Percentiles rank a stretch among this genome's conserved stretches.
Conservation (phyloP, 2,113 vertebrate genomes). For the Ibidorhyncha struthersii region DNA sequence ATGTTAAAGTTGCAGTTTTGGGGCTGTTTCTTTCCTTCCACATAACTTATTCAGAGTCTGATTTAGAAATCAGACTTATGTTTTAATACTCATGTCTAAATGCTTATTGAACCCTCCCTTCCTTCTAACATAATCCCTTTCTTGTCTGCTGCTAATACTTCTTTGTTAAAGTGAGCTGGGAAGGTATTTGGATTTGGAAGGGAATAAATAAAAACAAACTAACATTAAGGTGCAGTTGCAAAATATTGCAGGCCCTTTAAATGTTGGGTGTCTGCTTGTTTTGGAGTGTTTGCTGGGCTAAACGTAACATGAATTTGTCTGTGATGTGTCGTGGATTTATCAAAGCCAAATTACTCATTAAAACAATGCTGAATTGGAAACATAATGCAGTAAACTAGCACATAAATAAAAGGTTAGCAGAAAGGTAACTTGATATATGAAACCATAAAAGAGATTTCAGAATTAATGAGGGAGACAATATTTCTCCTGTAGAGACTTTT, state of each 20-base stretch:
- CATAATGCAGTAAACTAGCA: background rate
- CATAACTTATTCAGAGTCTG: background rate
- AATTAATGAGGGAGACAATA: slow-evolving; percentile 65
- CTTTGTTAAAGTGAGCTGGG: background rate
- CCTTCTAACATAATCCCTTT: slow-evolving; percentile 1
- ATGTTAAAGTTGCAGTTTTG: background rate
- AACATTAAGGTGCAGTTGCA: background rate
- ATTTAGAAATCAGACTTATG: background rate
- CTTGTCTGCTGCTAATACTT: slow-evolving; percentile 2
- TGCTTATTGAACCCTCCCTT: background rate
- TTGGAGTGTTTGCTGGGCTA: background rate
- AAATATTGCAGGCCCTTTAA: background rate
- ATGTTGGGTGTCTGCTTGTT: background rate
- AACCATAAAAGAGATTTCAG: slow-evolving; percentile 65
- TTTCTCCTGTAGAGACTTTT: slow-evolving; percentile 62
- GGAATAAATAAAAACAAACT: slow-evolving; percentile 38
- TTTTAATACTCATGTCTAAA: background rate
- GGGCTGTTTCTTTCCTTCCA: background rate
- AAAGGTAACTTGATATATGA: slow-evolving; percentile 65
- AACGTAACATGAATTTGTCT: background rate
- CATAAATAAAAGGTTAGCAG: slow-evolving; percentile 50
- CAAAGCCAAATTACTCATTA: slow-evolving; percentile 52
- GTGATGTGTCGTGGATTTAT: background rate
- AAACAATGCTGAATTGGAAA: slow-evolving; percentile 62
- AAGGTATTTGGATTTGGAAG: slow-evolving; percentile 4